Evolutionary conservation across 2,113 vertebrate species (phyloP), one percentile per base, ranked within the genome.

Genomic region (Syngnathus floridae): DNA sequence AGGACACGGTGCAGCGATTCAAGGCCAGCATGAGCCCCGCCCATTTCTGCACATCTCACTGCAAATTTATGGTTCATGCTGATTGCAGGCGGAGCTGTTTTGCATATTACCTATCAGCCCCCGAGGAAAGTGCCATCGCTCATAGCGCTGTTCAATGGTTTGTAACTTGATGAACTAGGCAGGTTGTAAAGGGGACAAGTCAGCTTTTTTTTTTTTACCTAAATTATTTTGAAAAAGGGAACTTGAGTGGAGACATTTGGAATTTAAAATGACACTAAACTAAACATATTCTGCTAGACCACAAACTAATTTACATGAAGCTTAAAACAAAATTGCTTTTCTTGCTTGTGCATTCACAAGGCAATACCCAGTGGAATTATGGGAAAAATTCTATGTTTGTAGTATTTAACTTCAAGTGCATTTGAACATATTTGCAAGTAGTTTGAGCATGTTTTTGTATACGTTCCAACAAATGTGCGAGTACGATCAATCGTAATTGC

Each of bases 21-120:
- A 45, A n/a, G 62, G 62, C 31, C 71, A 48, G 67, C 38, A 17
- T 46, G 55, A 73, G 72, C 71, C 72, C 75, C 69, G 64, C 69
- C 71, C 68, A 54, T 59, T 64, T 46, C 67, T 59, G 72, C 68
- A 71, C 35, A 36, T 22, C 62, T 65, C 49, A 52, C 54, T 58
- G 73, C 37, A 74, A 79, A 88, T 89, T 80, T 86, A 88, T 79
- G 64, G 66, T 66, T 78, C 63, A 69, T 66, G 79, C 77, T 75
- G 79, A 79, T 76, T 73, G 82, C 73, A 72, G 69, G 67, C 59
- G n/a, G 75, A 69, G 72, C 74, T 74, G 72, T 65, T 89, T 85
- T 88, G 75, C 75, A 87, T 86, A 80, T 79, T 79, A 80, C 60
- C 73, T 75, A 76, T 80, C 66, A 74, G 17, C 54, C 52, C 55